Conservation (phyloP, 2,888 invertebrate species). For the Pterostichus madidus region DNA sequence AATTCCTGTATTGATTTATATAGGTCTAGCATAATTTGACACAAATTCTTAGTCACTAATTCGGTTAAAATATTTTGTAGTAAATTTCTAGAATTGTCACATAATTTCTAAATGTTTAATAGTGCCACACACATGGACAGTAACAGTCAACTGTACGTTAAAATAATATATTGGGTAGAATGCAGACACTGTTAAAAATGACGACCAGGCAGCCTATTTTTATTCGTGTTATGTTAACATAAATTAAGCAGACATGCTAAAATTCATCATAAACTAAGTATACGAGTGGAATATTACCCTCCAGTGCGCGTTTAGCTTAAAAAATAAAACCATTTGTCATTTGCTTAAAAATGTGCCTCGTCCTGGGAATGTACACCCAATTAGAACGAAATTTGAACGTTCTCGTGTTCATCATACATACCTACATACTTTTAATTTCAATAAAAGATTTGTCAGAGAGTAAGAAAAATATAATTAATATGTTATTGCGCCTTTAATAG, state of each 20-base stretch:
- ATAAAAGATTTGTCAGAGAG: too few relatives aligned
- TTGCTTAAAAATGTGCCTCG: conserved; percentile 15
- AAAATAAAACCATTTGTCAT: conserved; percentile 58
- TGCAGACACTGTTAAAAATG: conserved; percentile 48
- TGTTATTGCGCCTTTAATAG: too few relatives aligned
- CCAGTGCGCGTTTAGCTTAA: conserved; percentile 18
- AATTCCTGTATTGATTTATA: conserved; percentile 9
- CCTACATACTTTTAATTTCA: too few relatives aligned
- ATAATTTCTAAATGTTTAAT: conserved; percentile 43
- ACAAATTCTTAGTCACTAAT: conserved; percentile 15
- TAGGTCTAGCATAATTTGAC: conserved; percentile 8
- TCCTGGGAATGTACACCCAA: conserved; percentile 14
- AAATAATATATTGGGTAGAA: conserved; percentile 49
- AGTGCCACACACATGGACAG: conserved; percentile 34
- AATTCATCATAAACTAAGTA: conserved; percentile 51
- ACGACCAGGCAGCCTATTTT: conserved; percentile 35
- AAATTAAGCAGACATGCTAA: conserved; percentile 45
- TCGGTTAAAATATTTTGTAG: conserved; percentile 14
- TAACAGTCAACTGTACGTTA: conserved; percentile 35
- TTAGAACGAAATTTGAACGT: background rate
- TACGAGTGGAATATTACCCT: conserved; percentile 27
- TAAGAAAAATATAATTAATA: too few relatives aligned
- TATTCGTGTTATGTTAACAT: conserved; percentile 50
- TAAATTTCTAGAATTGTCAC: conserved; percentile 43
- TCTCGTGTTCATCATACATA: too few relatives aligned